Evolutionary conservation across 2,113 vertebrate genomes (phyloP).

Genomic region (Mustela nigripes): DNA sequence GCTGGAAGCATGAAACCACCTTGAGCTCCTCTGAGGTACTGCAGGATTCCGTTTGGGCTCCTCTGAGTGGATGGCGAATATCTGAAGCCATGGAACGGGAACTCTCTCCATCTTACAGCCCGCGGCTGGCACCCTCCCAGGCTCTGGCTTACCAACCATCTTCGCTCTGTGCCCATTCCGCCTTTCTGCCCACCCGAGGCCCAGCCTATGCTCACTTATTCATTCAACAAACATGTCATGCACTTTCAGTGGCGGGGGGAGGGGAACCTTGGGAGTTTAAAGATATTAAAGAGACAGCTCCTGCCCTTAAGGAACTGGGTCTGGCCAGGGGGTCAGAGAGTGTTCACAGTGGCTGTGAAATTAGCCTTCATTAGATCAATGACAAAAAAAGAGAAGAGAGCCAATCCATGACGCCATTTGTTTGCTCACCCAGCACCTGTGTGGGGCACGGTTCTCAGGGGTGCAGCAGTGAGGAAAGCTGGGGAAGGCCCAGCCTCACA

Average conservation of each 20-base stretch:
- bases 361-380: not conserved
- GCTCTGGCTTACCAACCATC: not conserved
- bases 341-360: not conserved
- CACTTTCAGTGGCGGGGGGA: not conserved
- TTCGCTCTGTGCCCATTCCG: not conserved
- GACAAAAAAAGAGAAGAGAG: not conserved
- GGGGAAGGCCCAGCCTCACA: not conserved
- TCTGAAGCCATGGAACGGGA: not conserved
- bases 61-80: not conserved
- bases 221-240: not conserved
- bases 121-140: too few species aligned
- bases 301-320: not conserved
- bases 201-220: not conserved
- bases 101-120: not conserved
- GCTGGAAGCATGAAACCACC: not conserved
- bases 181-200: not conserved
- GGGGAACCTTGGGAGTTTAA: not conserved
- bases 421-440: not conserved
- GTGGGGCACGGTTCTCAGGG: not conserved
- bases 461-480: not conserved
- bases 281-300: not conserved
- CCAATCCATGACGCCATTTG: not conserved
- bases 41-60: not conserved
- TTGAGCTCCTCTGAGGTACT: not conserved
- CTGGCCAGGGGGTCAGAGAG: not conserved